Evolutionary conservation across 2,113 vertebrate genomes (phyloP).

Genomic region (Antechinus flavipes): DNA sequence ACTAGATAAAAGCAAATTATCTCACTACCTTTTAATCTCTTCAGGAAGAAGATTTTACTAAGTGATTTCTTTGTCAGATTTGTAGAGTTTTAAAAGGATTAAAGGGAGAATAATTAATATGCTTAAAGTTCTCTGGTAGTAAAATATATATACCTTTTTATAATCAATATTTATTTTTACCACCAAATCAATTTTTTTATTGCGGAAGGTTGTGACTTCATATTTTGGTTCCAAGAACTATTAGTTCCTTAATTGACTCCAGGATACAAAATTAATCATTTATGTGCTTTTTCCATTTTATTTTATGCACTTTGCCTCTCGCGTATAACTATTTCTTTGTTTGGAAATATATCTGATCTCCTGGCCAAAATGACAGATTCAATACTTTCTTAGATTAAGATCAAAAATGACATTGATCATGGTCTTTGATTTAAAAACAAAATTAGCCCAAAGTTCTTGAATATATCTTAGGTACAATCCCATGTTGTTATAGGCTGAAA

Average conservation of each 20-base stretch:
- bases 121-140: slow-evolving; percentile 42
- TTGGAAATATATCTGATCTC: slow-evolving; percentile 53
- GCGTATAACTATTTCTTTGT: slow-evolving; percentile 75
- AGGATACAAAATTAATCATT: slow-evolving; percentile 76
- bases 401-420: slow-evolving; percentile 52
- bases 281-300: slow-evolving; percentile 71
- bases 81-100: slow-evolving; percentile 4
- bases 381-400: slow-evolving; percentile 72
- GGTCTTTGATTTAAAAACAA: not conserved
- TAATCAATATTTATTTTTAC: slow-evolving; percentile 50
- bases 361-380: slow-evolving; percentile 72
- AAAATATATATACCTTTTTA: slow-evolving; percentile 62
- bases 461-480: not conserved
- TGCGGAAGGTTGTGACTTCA: slow-evolving; percentile 62
- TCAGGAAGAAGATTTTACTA: not conserved
- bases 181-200: slow-evolving; percentile 67
- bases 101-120: slow-evolving; percentile 47
- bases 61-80: not conserved
- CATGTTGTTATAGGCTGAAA: not conserved
- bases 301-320: slow-evolving; percentile 54
- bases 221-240: slow-evolving; percentile 70
- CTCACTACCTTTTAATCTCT: not conserved
- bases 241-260: slow-evolving; percentile 71
- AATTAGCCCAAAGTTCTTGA: not conserved
- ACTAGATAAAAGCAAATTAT: slow-evolving; percentile 25